phyloP scores from a whole-genome alignment of 1,140 invertebrate genomes.

The Rhyacophila brunnea region DNA sequence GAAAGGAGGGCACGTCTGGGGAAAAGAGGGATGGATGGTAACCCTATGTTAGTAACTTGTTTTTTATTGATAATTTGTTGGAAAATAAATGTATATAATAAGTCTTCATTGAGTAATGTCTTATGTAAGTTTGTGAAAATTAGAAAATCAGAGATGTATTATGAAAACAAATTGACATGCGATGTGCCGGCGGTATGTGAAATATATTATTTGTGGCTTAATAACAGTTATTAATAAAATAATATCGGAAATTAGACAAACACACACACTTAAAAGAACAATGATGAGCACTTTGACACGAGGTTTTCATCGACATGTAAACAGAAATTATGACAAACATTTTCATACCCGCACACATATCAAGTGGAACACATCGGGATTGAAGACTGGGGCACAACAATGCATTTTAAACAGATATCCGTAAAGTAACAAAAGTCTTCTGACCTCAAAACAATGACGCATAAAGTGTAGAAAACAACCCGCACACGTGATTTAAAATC shows the following conservation, averaged over 20 bases:
- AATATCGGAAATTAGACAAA: conserved; percentile 13
- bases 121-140: not conserved
- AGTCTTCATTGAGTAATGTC: no score
- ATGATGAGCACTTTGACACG: conserved; percentile 38
- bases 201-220: not conserved
- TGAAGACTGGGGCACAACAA: conserved; percentile 74
- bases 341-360: conserved; percentile 36
- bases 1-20: no score
- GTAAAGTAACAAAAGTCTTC: conserved; percentile 23
- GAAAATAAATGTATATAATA: no score
- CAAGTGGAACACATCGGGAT: conserved; percentile 49
- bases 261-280: conserved; percentile 35
- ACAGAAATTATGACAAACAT: conserved; percentile 40
- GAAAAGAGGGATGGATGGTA: no score
- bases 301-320: conserved; percentile 48
- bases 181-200: conserved; percentile 8
- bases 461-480: conserved; percentile 21
- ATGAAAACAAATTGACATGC: conserved; percentile 8
- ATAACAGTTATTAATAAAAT: conserved; percentile 9
- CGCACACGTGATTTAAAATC: conserved; percentile 21
- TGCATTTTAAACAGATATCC: conserved; percentile 55
- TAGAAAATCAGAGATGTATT: not conserved
- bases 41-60: no score
- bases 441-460: conserved; percentile 16
- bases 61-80: no score